Conservation (phyloP, 2,113 vertebrate species). For the Cercopithecus mona region DNA sequence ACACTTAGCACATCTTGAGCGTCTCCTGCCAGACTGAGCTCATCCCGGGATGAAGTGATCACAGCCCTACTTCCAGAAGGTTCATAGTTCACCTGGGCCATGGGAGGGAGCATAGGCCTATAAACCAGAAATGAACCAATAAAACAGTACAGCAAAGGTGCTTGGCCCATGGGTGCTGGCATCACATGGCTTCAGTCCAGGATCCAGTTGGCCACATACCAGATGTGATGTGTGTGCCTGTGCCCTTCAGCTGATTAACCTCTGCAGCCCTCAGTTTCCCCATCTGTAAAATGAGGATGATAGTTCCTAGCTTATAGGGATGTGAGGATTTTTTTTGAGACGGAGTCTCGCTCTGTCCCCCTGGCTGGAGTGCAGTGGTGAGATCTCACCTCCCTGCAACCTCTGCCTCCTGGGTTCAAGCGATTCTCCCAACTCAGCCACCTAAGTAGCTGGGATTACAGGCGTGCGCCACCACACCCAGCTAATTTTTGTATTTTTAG, state of each 20-base stretch:
- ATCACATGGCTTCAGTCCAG: background rate
- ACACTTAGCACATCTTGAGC: background rate
- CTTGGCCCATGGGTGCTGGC: background rate
- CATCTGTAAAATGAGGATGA: background rate
- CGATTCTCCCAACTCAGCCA: too few relatives aligned
- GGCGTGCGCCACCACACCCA: accelerated
- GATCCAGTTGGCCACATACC: background rate
- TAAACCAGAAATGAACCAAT: conserved; percentile 4
- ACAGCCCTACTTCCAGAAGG: background rate
- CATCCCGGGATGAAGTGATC: background rate
- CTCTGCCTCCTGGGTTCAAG: too few relatives aligned
- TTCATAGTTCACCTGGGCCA: background rate
- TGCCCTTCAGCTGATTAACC: background rate
- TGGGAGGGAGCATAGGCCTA: background rate
- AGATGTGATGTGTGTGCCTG: background rate
- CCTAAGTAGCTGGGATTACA: too few relatives aligned
- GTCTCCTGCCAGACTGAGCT: background rate
- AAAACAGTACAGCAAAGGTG: background rate
- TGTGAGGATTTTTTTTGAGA: background rate
- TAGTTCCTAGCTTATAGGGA: background rate
- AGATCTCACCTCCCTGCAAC: too few relatives aligned
- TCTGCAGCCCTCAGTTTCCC: background rate
- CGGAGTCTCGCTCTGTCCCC: too few relatives aligned
- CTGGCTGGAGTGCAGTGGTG: too few relatives aligned
- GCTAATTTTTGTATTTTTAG: too few relatives aligned